These are phyloP conservation scores for Trypoxylon attenuatum DNA, from an alignment of 2,888 invertebrate species.

Conservation along the genomic window DNA sequence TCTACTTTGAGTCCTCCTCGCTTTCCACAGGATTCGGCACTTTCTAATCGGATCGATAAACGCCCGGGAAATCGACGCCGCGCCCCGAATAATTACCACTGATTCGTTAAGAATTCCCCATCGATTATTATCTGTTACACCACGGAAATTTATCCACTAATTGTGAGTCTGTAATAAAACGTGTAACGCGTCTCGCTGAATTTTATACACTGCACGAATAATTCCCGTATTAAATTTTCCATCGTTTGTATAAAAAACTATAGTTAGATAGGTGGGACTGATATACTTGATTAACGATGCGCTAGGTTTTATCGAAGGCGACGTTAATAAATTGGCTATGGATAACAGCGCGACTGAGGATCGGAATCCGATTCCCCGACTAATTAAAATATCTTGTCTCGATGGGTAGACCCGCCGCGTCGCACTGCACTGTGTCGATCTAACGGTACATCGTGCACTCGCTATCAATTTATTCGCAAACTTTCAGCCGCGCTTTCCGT, in stretches of 20 bases:
- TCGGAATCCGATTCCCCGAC: background rate
- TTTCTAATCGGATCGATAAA: background rate
- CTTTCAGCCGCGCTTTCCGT: background rate
- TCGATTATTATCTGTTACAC: too few relatives aligned
- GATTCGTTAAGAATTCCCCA: too few relatives aligned
- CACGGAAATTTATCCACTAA: too few relatives aligned
- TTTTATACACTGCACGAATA: conserved; percentile 53
- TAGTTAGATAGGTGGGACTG: too few relatives aligned
- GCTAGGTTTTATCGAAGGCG: conserved; percentile 26
- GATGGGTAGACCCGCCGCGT: background rate
- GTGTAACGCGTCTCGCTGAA: too few relatives aligned
- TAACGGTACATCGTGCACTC: background rate
- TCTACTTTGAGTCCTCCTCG: background rate
- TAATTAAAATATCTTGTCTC: conserved; percentile 5
- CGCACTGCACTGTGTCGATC: background rate
- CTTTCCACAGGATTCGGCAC: background rate
- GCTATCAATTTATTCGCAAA: background rate
- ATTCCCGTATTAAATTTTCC: conserved; percentile 47
- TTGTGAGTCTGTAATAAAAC: too few relatives aligned
- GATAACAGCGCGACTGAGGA: conserved; percentile 34
- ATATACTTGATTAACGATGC: conserved; percentile 28
- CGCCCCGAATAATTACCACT: too few relatives aligned
- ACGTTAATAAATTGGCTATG: conserved; percentile 33
- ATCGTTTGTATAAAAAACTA: too few relatives aligned
- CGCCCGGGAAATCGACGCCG: too few relatives aligned